Evolutionary conservation across 1,140 invertebrate species (phyloP).

Genomic region (Drosophila truncata): DNA sequence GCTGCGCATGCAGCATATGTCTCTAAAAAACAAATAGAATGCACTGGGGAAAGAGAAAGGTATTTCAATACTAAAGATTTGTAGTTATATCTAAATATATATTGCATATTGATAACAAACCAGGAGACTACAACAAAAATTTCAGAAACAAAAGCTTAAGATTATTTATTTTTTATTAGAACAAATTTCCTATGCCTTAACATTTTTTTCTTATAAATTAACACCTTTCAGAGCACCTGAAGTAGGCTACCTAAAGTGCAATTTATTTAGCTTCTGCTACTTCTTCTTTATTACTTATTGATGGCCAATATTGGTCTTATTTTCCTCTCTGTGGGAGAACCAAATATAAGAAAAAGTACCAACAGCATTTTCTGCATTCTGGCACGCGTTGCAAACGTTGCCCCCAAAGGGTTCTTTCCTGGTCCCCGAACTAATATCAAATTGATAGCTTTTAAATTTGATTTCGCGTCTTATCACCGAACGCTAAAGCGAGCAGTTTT

Average conservation of each 20-base stretch:
- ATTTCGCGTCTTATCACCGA: constrained; percentile 81
- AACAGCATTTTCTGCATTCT: constrained; percentile 54
- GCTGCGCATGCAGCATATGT: constrained; percentile 56
- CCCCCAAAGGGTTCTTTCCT: constrained; percentile 45
- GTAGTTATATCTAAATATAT: neutral
- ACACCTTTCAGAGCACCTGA: too few relatives aligned
- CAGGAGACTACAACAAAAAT: too few relatives aligned
- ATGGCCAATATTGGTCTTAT: neutral
- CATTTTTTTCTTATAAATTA: neutral
- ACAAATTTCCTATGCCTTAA: neutral
- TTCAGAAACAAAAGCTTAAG: neutral
- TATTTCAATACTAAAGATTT: neutral
- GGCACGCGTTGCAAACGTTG: constrained; percentile 59
- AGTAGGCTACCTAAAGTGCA: too few relatives aligned
- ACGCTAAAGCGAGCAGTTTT: constrained; percentile 64
- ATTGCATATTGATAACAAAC: neutral
- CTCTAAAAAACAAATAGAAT: constrained; percentile 22
- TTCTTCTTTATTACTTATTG: constrained; percentile 1
- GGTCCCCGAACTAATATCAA: constrained; percentile 80
- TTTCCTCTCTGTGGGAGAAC: constrained; percentile 10
- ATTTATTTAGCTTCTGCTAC: neutral
- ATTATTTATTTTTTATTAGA: neutral
- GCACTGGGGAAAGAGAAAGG: constrained; percentile 6
- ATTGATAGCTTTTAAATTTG: constrained; percentile 84
- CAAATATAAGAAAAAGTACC: constrained; percentile 12